A percentile compares a stretch with the other conserved stretches of the same genome.
Conservation (phyloP, 2,797 vertebrate species). For the Tragelaphus oryx region DNA sequence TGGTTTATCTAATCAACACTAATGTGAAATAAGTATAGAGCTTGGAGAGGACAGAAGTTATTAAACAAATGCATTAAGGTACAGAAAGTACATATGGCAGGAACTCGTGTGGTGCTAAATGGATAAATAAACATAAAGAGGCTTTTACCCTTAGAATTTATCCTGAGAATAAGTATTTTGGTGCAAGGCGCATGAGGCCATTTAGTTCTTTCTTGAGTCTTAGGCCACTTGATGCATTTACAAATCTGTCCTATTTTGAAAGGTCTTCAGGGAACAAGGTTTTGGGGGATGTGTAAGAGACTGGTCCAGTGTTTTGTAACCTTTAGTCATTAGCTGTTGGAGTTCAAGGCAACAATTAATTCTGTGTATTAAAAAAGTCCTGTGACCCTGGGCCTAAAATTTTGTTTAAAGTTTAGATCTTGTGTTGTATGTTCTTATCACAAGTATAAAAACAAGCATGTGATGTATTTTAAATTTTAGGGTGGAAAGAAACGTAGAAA, state of each 20-base stretch:
- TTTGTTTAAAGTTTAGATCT: not conserved
- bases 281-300: not conserved
- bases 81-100: not conserved
- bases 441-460: not conserved
- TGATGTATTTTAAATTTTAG: constrained; percentile 77
- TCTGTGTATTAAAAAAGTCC: not conserved
- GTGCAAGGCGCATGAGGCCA: not conserved
- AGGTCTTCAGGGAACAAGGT: constrained; percentile 6
- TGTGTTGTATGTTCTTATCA: not conserved
- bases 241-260: not conserved
- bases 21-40: not conserved
- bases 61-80: not conserved
- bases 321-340: constrained; percentile 14
- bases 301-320: not conserved
- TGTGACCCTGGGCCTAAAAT: not conserved
- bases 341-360: not conserved
- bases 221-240: constrained; percentile 14
- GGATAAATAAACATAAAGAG: not conserved
- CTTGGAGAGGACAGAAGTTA: not conserved
- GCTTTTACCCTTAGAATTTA: not conserved
- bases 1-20: not conserved
- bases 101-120: not conserved
- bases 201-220: constrained; percentile 26
- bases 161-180: not conserved
- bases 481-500: constrained; percentile 85